phyloP scores from a whole-genome alignment of 2,888 invertebrate genomes.

The Sphinx pinastri region DNA sequence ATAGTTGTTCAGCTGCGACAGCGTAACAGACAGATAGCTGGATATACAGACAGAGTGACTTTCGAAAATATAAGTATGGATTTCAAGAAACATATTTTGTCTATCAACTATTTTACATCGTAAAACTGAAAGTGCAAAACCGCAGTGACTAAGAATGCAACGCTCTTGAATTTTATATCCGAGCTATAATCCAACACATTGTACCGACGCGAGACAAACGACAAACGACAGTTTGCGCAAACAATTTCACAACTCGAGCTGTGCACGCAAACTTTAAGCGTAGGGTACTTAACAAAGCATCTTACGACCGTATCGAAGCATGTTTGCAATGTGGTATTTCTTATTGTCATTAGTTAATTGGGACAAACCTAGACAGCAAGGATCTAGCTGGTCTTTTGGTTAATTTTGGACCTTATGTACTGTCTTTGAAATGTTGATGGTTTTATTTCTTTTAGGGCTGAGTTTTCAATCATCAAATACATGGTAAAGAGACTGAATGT shows the following conservation, averaged over 20 bases:
- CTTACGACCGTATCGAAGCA: conserved; percentile 13
- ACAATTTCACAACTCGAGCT: conserved; percentile 18
- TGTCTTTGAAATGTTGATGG: too few relatives aligned
- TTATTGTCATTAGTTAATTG: conserved; percentile 19
- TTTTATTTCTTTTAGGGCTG: too few relatives aligned
- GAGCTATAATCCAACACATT: neutral
- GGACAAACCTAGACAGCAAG: neutral
- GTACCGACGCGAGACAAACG: conserved; percentile 11
- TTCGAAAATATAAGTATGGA: too few relatives aligned
- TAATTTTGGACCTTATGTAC: too few relatives aligned
- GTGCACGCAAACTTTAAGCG: conserved; percentile 9
- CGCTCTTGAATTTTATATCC: conserved; percentile 18
- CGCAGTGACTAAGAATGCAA: conserved; percentile 3
- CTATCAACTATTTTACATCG: neutral
- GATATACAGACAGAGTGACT: too few relatives aligned
- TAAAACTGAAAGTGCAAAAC: neutral
- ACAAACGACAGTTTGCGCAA: conserved; percentile 3
- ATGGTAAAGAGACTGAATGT: too few relatives aligned
- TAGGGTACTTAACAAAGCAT: conserved; percentile 12
- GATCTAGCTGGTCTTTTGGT: neutral
- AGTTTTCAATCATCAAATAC: too few relatives aligned
- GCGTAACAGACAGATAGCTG: too few relatives aligned
- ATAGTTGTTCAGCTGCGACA: too few relatives aligned
- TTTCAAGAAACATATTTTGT: neutral
- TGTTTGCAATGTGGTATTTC: neutral